Base-by-base conservation (phyloP, 1,140 invertebrate genomes). In the Tetranychus cinnabarinus region DNA sequence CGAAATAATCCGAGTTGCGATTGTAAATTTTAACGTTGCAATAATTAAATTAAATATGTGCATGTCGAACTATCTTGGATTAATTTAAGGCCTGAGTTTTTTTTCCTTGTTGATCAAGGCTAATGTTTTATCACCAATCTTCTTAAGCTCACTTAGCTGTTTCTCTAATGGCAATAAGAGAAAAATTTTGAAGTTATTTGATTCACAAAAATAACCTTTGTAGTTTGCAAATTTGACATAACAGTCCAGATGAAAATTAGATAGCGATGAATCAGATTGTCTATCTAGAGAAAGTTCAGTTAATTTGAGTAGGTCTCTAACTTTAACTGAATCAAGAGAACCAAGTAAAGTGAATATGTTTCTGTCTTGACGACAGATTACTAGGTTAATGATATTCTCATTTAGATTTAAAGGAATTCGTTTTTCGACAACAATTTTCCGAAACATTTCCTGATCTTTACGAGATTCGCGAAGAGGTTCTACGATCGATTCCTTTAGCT, bases 381-480 rank as follows among this genome's bases (percentile, higher is more conserved):
- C 50, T 8, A 52, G n/a, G 31, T n/a, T 52, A 31, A 52, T 52
- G 12, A 52, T 23, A 52, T 52, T 52, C 31, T 52, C 50, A 23
- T 52, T n/a, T n/a, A 52, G 5, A 8, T 52, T 12, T 31, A 33
- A 33, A 52, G 31, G 5, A 2, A 31, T n/a, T 31, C 50, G 50
- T 8, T 52, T 52, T 52, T 52, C 50, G 50, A 8, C 7, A 23
- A 52, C 50, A 57, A 57, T 36, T 57, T 36, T 57, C 33, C 34
- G 1, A 6, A 63, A 39, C 23, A 62, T 52, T 56, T 63, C 62
- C 37, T 60, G 23, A 45, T 63, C 59, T 31, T 47, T 50, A 8
- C 61, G 55, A 1, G 46, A 54, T 8, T 61, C 52, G 37, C n/a
- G 62, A 34, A 63, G 45, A 15, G 58, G 52, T n/a, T 34, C 59